Percentiles rank a stretch among this genome's conserved stretches.
Conservation (phyloP, 2,888 invertebrate species). For the Volucella zonaria region DNA sequence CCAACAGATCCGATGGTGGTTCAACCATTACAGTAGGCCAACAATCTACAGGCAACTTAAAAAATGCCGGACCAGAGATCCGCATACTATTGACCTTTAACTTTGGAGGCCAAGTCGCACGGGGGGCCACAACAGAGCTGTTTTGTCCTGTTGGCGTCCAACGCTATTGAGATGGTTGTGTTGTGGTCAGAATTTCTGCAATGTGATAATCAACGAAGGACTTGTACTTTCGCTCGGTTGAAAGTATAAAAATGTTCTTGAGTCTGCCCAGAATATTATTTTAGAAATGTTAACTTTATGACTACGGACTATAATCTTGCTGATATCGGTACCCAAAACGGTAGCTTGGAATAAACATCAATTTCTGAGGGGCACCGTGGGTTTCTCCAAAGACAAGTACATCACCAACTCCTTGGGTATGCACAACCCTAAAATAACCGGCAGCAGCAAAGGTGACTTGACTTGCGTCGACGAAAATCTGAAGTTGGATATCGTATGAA, state of each 20-base stretch:
- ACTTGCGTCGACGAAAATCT: slow-evolving; percentile 36
- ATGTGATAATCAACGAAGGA: slow-evolving; percentile 75
- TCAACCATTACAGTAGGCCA: slow-evolving; percentile 26
- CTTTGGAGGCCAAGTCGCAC: slow-evolving; percentile 50
- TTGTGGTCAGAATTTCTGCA: slow-evolving; percentile 69
- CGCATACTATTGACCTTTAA: slow-evolving; percentile 41
- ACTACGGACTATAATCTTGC: slow-evolving; percentile 36
- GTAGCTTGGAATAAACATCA: slow-evolving; percentile 57
- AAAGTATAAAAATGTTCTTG: slow-evolving; percentile 48
- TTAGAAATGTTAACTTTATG: slow-evolving; percentile 32
- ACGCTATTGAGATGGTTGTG: slow-evolving; percentile 72
- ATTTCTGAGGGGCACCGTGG: slow-evolving; percentile 33
- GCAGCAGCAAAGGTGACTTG: neutral
- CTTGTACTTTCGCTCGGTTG: slow-evolving; percentile 31
- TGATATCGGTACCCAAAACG: slow-evolving; percentile 50
- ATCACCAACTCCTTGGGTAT: slow-evolving; percentile 13
- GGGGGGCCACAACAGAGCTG: slow-evolving; percentile 73
- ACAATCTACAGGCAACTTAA: slow-evolving; percentile 21
- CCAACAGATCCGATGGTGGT: neutral
- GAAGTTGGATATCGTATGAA: slow-evolving; percentile 8
- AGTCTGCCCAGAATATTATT: slow-evolving; percentile 61
- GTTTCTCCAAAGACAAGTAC: slow-evolving; percentile 43
- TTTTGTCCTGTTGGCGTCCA: slow-evolving; percentile 68
- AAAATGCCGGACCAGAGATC: slow-evolving; percentile 50
- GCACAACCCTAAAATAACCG: slow-evolving; percentile 26